These are phyloP conservation scores for Emys orbicularis DNA, from an alignment of 2,797 vertebrate species.

Conservation along the genomic window DNA sequence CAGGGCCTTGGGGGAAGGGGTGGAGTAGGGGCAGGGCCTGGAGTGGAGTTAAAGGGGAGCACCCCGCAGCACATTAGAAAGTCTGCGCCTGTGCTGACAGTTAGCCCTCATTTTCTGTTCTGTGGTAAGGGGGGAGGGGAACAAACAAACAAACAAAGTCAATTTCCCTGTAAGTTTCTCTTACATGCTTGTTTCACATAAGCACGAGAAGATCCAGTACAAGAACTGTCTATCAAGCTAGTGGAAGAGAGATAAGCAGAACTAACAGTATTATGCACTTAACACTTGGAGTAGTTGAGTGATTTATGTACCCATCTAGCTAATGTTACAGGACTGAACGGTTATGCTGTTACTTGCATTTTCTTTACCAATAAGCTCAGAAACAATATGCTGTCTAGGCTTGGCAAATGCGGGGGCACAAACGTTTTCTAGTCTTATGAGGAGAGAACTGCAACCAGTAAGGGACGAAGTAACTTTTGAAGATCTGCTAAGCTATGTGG, in stretches of 20 bases:
- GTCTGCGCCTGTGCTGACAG: not conserved
- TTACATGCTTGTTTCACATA: constrained; percentile 19
- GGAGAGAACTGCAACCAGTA: not conserved
- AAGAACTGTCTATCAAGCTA: constrained; percentile 55
- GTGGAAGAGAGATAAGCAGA: constrained; percentile 51
- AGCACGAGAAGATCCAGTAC: not conserved
- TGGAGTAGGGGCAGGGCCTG: too few relatives aligned
- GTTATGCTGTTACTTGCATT: constrained; percentile 8
- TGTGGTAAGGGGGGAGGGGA: constrained; percentile 17
- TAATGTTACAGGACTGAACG: constrained; percentile 39
- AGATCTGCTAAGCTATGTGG: not conserved
- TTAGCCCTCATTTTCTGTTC: constrained; percentile 34
- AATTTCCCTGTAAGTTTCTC: not conserved
- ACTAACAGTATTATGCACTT: constrained; percentile 54
- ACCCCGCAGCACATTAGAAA: too few relatives aligned
- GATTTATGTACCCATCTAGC: constrained; percentile 57
- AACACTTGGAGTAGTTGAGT: constrained; percentile 48
- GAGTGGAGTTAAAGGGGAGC: too few relatives aligned
- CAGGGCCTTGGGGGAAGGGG: too few relatives aligned
- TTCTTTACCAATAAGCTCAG: constrained; percentile 43
- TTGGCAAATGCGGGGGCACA: not conserved
- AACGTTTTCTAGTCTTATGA: not conserved
- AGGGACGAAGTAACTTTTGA: not conserved
- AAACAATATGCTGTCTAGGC: not conserved
- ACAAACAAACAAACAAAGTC: not conserved